These are phyloP conservation scores for Napeogenes sylphis DNA, from an alignment of 2,888 invertebrate genomes.

Conservation along the genomic window DNA sequence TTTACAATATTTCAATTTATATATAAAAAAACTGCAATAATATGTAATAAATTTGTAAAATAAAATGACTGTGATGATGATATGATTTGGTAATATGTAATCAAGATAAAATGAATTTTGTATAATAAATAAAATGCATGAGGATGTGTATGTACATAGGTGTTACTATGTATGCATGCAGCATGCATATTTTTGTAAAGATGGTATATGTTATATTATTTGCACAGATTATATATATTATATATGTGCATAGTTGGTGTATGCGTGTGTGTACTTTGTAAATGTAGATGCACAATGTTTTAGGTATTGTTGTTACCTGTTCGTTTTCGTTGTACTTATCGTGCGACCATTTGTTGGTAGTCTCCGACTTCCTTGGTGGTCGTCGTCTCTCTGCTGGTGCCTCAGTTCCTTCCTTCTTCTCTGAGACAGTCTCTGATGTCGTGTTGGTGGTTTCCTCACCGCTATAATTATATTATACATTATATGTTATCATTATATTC, in stretches of 20 bases:
- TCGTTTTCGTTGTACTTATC: slow-evolving; percentile 89
- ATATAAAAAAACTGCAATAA: no score
- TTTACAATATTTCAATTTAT: no score
- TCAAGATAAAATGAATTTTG: no score
- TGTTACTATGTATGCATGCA: no score
- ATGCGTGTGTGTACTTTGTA: not conserved
- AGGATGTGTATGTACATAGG: not conserved
- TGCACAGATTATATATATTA: no score
- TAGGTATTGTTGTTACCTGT: slow-evolving; percentile 47
- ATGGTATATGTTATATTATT: not conserved
- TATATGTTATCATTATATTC: no score
- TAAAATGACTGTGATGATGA: no score
- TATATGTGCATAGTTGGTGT: no score
- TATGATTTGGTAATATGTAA: no score
- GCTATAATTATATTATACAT: slow-evolving; percentile 34
- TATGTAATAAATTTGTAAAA: no score
- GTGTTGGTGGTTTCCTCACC: slow-evolving; percentile 59
- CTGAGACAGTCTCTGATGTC: slow-evolving; percentile 51
- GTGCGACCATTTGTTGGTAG: slow-evolving; percentile 87
- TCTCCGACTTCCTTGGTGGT: slow-evolving; percentile 78
- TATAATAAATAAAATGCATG: not conserved
- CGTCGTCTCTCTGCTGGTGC: slow-evolving; percentile 56
- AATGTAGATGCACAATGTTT: not conserved
- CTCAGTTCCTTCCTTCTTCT: slow-evolving; percentile 60
- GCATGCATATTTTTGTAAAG: not conserved